A percentile compares a stretch with the other conserved stretches of the same genome.
These are phyloP conservation scores for Trichopria drosophilae DNA, from an alignment of 2,888 invertebrate genomes.

Conservation along the genomic window DNA sequence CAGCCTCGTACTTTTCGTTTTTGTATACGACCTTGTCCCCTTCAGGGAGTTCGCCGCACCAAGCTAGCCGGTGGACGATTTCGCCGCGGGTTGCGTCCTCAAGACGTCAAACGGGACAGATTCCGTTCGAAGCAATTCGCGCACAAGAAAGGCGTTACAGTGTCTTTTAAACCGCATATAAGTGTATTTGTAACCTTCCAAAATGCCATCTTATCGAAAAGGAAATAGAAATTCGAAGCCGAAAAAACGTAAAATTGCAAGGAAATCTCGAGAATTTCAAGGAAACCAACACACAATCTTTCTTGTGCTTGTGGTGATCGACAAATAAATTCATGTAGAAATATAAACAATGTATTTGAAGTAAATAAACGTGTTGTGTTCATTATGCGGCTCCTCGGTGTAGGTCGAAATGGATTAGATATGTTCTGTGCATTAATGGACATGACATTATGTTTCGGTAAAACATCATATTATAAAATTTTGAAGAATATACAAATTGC, in stretches of 20 bases:
- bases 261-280: slow-evolving; percentile 3
- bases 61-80: too few species aligned
- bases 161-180: too few species aligned
- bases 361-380: slow-evolving; percentile 36
- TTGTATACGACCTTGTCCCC: too few species aligned
- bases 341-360: slow-evolving; percentile 34
- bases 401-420: slow-evolving; percentile 34
- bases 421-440: slow-evolving; percentile 35
- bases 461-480: slow-evolving; percentile 5
- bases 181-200: too few species aligned
- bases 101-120: too few species aligned
- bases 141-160: too few species aligned
- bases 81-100: too few species aligned
- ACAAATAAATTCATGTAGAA: slow-evolving; percentile 29
- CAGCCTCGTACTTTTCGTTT: too few species aligned
- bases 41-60: too few species aligned
- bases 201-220: slow-evolving; percentile 8
- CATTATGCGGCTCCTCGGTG: slow-evolving; percentile 32
- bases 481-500: slow-evolving; percentile 19
- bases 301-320: slow-evolving; percentile 22
- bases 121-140: too few species aligned
- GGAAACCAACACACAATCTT: slow-evolving; percentile 14
- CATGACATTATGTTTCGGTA: slow-evolving; percentile 19
- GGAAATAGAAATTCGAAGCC: neutral
- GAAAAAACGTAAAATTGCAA: neutral